Conservation (phyloP, 2,113 vertebrate species). For the Oreotragus oreotragus region DNA sequence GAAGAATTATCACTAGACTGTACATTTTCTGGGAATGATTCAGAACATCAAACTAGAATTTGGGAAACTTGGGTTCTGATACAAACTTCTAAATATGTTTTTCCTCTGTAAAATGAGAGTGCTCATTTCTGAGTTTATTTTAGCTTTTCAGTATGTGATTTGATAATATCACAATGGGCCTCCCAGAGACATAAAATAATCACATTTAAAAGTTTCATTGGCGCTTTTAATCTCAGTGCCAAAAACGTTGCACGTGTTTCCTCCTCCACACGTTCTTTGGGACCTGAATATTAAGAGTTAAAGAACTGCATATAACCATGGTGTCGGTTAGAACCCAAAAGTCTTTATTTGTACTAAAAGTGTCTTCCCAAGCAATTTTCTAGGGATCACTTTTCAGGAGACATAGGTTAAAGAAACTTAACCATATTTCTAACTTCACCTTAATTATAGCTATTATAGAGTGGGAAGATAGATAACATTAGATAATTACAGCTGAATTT, state of each 20-base stretch:
- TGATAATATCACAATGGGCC: not conserved
- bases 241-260: not conserved
- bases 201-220: not conserved
- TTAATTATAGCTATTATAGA: not conserved
- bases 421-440: not conserved
- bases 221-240: not conserved
- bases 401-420: not conserved
- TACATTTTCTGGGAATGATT: not conserved
- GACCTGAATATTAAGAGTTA: not conserved
- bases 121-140: not conserved
- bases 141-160: not conserved
- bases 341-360: not conserved
- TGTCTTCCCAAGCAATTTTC: not conserved
- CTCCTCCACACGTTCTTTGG: not conserved
- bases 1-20: not conserved
- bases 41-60: not conserved
- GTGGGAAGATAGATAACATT: not conserved
- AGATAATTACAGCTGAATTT: not conserved
- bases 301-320: not conserved
- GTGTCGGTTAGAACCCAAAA: not conserved
- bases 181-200: not conserved
- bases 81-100: not conserved
- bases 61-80: not conserved
- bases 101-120: not conserved
- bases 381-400: not conserved